These are phyloP conservation scores for Montifringilla adamsi DNA, from an alignment of 2,113 vertebrate genomes.

Conservation along the genomic window DNA sequence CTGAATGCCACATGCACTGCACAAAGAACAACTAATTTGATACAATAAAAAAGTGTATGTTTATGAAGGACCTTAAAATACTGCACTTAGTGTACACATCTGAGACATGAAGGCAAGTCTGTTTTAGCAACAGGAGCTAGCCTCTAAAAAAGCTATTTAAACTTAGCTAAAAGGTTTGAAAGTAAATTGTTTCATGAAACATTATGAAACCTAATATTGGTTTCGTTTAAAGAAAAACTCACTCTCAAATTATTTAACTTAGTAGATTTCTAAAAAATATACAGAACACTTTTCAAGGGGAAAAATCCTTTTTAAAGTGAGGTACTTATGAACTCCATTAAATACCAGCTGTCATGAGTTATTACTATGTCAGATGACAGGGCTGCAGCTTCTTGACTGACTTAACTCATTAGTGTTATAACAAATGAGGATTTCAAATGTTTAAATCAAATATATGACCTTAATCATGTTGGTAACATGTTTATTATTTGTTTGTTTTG, in stretches of 20 bases:
- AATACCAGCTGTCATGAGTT: neutral
- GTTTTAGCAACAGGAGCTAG: conserved; percentile 25
- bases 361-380: neutral
- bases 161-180: conserved; percentile 14
- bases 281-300: neutral
- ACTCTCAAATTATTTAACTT: neutral
- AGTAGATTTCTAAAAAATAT: neutral
- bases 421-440: neutral
- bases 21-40: neutral
- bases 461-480: neutral
- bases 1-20: neutral
- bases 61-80: conserved; percentile 33
- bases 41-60: neutral
- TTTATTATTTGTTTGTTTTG: neutral
- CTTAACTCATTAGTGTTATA: neutral
- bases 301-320: conserved; percentile 21
- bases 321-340: neutral
- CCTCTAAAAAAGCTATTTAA: neutral
- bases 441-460: neutral
- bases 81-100: neutral
- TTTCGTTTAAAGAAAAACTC: neutral
- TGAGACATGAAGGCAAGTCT: neutral
- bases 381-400: neutral
- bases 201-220: neutral
- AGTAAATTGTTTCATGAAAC: conserved; percentile 28